Evolutionary conservation across 1,140 invertebrate genomes (phyloP), one percentile per base, ranked within the genome.

Genomic region (Carcinoscorpius rotundicauda): DNA sequence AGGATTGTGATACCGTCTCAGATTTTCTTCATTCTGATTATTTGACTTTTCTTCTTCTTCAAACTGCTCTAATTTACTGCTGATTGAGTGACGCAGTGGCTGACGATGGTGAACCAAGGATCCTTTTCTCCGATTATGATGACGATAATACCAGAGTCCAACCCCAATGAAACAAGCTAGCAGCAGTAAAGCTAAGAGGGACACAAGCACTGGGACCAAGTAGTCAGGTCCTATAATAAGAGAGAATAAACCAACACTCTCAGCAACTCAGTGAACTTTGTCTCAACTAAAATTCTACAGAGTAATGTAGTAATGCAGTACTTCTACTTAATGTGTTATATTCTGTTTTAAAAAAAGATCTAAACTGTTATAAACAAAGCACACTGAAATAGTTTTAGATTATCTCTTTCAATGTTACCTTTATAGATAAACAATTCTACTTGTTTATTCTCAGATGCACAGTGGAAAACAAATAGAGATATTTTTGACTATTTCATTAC

Each of bases 11-110:
- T 75, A 76, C 6, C 81, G 84, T 53, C 89, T 81, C 49, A 92
- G 78, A 72, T 93, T 92, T 75, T 93, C 89, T 73, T 93, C 89
- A 75, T 92, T 92, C 74, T 92, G 89, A 57, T 91, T 77, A 74
- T 93, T 93, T 72, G 91, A 91, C 0, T 87, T 88, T 72, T 91
- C 91, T 71, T 91, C 88, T 58, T 72, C 69, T 9, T 66, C 67
- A 6, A 65, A 49, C 0, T 68, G 61, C 3, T 69, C 68, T 5
- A 69, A 49, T 58, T 69, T 69, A 51, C 58, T 61, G 56, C 65
- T 69, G 62, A 64, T 61, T 4, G 67, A 56, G 10, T 61, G 29
- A 50, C 61, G 67, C 9, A 64, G 8, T 4, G 63, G 59, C n/a
- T n/a, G 59, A 51, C 50, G 52, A 6, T 55, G 49, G 10, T 8